Conservation (phyloP, 2,797 vertebrate species). For the Alca torda region DNA sequence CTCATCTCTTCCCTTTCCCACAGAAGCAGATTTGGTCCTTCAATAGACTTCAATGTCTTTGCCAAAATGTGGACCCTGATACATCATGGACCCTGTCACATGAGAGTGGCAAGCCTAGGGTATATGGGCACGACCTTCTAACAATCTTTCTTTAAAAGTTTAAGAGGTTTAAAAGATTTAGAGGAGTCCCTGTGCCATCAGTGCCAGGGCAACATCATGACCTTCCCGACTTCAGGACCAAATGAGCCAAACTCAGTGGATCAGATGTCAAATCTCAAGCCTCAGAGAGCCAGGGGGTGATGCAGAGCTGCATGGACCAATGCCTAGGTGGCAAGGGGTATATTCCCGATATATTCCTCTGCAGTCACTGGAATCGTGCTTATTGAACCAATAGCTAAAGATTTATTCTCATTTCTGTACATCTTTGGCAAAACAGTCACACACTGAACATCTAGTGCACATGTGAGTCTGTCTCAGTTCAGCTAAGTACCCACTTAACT, state of each 20-base stretch:
- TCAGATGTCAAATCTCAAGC: background rate
- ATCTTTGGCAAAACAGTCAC: background rate
- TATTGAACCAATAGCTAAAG: background rate
- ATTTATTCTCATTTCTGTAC: background rate
- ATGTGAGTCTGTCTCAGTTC: background rate
- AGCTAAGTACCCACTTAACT: background rate
- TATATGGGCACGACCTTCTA: background rate
- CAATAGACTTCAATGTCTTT: background rate
- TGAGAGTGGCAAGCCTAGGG: background rate
- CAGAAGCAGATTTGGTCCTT: background rate
- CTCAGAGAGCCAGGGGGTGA: background rate
- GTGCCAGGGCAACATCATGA: background rate
- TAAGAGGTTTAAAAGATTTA: background rate
- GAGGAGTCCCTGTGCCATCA: background rate
- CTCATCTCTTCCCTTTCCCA: background rate
- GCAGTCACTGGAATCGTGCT: background rate
- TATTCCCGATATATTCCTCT: background rate
- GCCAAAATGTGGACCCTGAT: background rate
- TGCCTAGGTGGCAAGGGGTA: fast-evolving
- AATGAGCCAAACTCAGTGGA: background rate
- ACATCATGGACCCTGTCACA: background rate
- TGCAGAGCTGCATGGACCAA: background rate
- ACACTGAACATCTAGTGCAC: background rate
- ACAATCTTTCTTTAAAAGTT: background rate
- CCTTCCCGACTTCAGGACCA: background rate